These are phyloP conservation scores for Mola mola DNA, from an alignment of 2,113 vertebrate species.

Conservation along the genomic window DNA sequence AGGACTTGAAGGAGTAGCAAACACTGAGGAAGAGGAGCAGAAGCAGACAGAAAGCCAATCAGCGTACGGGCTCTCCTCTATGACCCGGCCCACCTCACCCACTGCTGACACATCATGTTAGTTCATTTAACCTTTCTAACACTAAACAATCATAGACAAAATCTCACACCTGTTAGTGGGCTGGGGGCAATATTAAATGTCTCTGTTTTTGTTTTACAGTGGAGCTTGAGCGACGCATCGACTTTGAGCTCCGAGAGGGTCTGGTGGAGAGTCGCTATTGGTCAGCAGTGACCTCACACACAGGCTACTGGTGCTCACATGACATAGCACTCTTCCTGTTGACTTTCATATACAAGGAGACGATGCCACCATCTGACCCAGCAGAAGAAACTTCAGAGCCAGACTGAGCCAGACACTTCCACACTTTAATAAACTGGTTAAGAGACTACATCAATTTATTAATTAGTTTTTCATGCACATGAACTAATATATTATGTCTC, in stretches of 20 bases:
- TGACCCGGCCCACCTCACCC: constrained; percentile 84
- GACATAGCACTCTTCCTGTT: constrained; percentile 96
- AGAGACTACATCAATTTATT: constrained; percentile 28
- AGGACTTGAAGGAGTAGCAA: constrained; percentile 73
- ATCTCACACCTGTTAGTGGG: too few species aligned
- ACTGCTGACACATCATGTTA: constrained; percentile 86
- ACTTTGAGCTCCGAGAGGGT: constrained; percentile 96
- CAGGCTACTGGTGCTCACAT: constrained; percentile 96
- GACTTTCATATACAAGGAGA: constrained; percentile 93
- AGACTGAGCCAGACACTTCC: constrained; percentile 62
- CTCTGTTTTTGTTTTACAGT: constrained; percentile 75
- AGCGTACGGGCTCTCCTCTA: constrained; percentile 73
- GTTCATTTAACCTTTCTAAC: constrained; percentile 33
- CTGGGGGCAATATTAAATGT: background rate
- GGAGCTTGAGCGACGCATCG: constrained; percentile 95
- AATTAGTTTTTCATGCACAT: constrained; percentile 35
- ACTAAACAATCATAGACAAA: background rate
- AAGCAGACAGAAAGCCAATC: constrained; percentile 80
- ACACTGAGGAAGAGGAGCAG: constrained; percentile 88
- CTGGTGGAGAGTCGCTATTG: constrained; percentile 97
- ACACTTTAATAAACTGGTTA: constrained; percentile 7
- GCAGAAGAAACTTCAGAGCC: constrained; percentile 62
- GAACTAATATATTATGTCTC: constrained; percentile 3
- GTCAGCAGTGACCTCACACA: constrained; percentile 98
- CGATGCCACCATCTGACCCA: constrained; percentile 59